Evolutionary conservation across 2,888 invertebrate species (phyloP).

Genomic region (Plebejus melissa): DNA sequence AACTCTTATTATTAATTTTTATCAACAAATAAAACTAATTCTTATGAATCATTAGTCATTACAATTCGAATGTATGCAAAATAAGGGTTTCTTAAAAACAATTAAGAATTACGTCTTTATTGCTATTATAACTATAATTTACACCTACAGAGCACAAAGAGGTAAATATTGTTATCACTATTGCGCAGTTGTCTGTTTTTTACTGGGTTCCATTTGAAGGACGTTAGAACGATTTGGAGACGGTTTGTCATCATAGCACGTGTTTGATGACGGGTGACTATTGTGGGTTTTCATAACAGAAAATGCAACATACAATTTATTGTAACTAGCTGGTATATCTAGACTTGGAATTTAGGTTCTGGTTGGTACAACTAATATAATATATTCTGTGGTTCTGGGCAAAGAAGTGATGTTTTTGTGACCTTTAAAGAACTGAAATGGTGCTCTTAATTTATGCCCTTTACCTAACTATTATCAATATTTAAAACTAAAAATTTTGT

Average conservation of each 20-base stretch:
- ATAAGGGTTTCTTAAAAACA: constrained; percentile 3
- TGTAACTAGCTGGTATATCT: background rate
- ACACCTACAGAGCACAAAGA: constrained; percentile 8
- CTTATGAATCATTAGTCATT: background rate
- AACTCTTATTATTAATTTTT: no score
- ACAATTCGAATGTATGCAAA: background rate
- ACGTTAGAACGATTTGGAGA: background rate
- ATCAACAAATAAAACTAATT: background rate
- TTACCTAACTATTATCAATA: no score
- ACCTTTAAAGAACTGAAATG: no score
- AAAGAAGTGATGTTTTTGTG: no score
- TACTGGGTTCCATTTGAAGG: background rate
- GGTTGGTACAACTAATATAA: no score
- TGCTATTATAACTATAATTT: background rate
- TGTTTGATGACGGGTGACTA: constrained; percentile 9
- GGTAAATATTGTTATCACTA: constrained; percentile 6
- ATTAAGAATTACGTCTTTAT: background rate
- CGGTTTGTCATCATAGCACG: constrained; percentile 14
- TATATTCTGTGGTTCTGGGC: no score
- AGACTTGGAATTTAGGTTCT: no score
- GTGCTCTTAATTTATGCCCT: no score
- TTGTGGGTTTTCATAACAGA: constrained; percentile 8
- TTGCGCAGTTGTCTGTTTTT: constrained; percentile 10
- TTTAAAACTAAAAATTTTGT: no score
- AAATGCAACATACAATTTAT: background rate